A percentile compares a stretch with the other conserved stretches of the same genome.
Conservation (phyloP, 2,888 invertebrate genomes). For the Ophioninae sp. region DNA sequence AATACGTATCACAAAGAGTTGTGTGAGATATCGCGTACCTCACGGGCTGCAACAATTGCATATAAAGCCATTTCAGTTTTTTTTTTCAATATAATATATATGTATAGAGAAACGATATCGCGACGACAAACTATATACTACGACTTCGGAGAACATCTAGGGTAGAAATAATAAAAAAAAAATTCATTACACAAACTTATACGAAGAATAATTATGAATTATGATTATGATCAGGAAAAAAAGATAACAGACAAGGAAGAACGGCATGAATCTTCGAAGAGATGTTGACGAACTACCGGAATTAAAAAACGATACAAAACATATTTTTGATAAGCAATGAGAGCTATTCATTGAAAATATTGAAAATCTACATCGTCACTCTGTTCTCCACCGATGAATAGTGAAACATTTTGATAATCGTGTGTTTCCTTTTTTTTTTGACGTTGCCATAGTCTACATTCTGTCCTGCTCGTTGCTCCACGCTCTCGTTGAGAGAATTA, state of each 20-base stretch:
- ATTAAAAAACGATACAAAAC: slow-evolving; percentile 24
- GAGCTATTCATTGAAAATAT: background rate
- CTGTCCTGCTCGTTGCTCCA: background rate
- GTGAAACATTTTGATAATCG: background rate
- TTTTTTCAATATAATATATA: slow-evolving; percentile 1
- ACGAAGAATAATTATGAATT: slow-evolving; percentile 38
- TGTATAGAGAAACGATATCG: slow-evolving; percentile 20
- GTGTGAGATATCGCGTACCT: slow-evolving; percentile 26
- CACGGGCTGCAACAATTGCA: slow-evolving; percentile 25
- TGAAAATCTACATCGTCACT: background rate
- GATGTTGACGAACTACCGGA: background rate
- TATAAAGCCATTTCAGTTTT: slow-evolving; percentile 25
- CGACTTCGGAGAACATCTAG: slow-evolving; percentile 4
- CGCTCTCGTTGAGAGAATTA: background rate
- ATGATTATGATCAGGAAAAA: background rate
- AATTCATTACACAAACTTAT: slow-evolving; percentile 23
- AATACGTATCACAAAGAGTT: slow-evolving; percentile 47
- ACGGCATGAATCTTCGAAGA: slow-evolving; percentile 16
- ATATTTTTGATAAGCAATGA: background rate
- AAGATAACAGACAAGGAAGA: slow-evolving; percentile 37
- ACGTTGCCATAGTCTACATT: background rate
- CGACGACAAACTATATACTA: slow-evolving; percentile 1
- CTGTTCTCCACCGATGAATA: background rate
- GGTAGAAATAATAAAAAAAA: slow-evolving; percentile 15
- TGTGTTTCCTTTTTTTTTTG: background rate